Conservation (phyloP, 2,113 vertebrate genomes). For the Thymallus thymallus region DNA sequence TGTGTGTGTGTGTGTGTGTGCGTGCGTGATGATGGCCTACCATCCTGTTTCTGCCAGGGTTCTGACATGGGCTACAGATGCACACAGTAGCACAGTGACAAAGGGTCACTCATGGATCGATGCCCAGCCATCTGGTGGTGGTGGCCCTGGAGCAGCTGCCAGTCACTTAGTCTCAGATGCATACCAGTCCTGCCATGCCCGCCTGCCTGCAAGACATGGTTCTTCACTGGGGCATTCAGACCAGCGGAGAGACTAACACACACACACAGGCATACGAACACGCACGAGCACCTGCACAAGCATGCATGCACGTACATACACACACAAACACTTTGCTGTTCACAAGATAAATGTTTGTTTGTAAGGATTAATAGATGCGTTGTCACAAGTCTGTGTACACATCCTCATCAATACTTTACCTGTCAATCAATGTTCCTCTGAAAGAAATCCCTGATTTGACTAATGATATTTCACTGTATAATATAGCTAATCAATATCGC, state of each 20-base stretch:
- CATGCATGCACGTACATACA: not conserved
- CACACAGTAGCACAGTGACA: slow-evolving; percentile 63
- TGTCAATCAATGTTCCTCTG: slow-evolving; percentile 62
- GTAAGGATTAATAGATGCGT: slow-evolving; percentile 46
- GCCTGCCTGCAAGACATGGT: slow-evolving; percentile 32
- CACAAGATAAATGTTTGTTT: slow-evolving; percentile 31
- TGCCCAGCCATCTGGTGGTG: slow-evolving; percentile 69
- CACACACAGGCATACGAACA: no score
- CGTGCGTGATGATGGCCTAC: slow-evolving; percentile 26
- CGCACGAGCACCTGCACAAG: no score
- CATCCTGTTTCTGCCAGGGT: slow-evolving; percentile 48
- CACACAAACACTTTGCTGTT: slow-evolving; percentile 2
- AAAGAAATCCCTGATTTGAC: slow-evolving; percentile 56
- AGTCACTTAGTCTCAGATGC: slow-evolving; percentile 45
- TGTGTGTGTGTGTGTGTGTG: no score
- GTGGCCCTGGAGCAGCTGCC: slow-evolving; percentile 52
- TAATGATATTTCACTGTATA: slow-evolving; percentile 66
- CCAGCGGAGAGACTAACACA: not conserved
- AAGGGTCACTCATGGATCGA: slow-evolving; percentile 55
- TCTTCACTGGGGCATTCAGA: slow-evolving; percentile 39
- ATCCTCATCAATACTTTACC: slow-evolving; percentile 53
- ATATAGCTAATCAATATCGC: slow-evolving; percentile 59
- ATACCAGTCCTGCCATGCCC: slow-evolving; percentile 11
- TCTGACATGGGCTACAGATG: slow-evolving; percentile 57
- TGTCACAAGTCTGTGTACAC: slow-evolving; percentile 22